Evolutionary conservation across 1,140 invertebrate genomes (phyloP), one percentile per base, ranked within the genome.

Genomic region (Onthophagus taurus): DNA sequence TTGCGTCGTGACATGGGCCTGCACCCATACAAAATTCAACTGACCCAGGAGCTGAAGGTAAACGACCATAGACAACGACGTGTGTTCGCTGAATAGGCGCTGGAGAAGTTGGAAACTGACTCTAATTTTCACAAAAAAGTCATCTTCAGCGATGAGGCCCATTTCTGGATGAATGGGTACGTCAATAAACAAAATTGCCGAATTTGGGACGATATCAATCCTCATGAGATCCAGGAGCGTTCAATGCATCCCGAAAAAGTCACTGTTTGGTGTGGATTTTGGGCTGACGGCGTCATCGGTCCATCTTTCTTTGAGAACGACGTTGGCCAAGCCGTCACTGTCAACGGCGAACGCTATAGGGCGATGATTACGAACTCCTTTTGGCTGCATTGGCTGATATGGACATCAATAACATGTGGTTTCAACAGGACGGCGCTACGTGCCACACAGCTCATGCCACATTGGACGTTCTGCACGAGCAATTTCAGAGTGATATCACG

Each of bases 151-250:
- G 31, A 45, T 30, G 47, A 57, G 42, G 51, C 50, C 8, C 53
- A 60, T 49, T 64, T 60, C 36, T 51, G 57, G 48, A 44, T 59
- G 34, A 53, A 53, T 49, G 57, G 57, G 16, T 55, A 47, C 39
- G 58, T 65, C n/a, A 64, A 62, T 45, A 61, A 60, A 30, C 55
- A 61, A 45, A 63, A 65, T 48, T 60, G 53, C 39, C 11, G 11
- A 16, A 33, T 29, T 29, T n/a, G n/a, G n/a, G 31, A 33, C n/a
- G 17, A 37, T 13, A 13, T 11, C 35, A 37, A 37, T 21, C 9
- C 17, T 5, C 17, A 37, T 13, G 16, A 37, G 35, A 9, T 4
- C 13, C 2, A 37, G 5, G 7, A 37, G 35, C 3, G 2, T 7
- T 2, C 35, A 41, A 41, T 41, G 13, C 38, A 41, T 29, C 38